phyloP scores from a whole-genome alignment of 2,113 vertebrate species.

The Bungarus multicinctus region DNA sequence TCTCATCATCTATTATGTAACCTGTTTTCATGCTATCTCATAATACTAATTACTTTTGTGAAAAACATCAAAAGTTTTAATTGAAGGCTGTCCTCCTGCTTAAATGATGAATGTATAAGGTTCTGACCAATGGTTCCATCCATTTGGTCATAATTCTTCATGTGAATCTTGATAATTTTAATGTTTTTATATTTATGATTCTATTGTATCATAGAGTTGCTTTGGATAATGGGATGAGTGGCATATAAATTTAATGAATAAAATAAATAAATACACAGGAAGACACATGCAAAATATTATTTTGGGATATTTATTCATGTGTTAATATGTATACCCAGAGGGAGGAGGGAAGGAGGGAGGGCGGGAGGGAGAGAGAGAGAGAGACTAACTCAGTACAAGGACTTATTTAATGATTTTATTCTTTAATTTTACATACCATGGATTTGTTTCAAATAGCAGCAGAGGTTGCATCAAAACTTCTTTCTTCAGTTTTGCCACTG shows the following conservation, averaged over 20 bases:
- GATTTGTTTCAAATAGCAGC: not conserved
- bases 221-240: not conserved
- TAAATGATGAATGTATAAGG: not conserved
- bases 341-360: too few species aligned
- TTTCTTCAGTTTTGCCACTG: slow-evolving; percentile 46
- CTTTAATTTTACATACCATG: not conserved
- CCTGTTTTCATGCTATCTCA: not conserved
- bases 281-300: not conserved
- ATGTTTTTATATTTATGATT: not conserved
- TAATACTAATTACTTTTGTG: not conserved
- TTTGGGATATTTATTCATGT: not conserved
- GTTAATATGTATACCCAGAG: not conserved
- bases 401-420: not conserved
- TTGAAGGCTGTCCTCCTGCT: not conserved
- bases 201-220: not conserved
- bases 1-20: not conserved
- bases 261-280: too few species aligned
- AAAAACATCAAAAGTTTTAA: not conserved
- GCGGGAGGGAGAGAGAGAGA: too few species aligned
- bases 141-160: not conserved
- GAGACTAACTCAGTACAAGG: not conserved
- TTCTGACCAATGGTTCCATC: not conserved
- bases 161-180: not conserved
- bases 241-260: too few species aligned
- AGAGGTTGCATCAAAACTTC: not conserved